Conservation (phyloP, 2,797 vertebrate genomes). For the Tamandua tetradactyla region DNA sequence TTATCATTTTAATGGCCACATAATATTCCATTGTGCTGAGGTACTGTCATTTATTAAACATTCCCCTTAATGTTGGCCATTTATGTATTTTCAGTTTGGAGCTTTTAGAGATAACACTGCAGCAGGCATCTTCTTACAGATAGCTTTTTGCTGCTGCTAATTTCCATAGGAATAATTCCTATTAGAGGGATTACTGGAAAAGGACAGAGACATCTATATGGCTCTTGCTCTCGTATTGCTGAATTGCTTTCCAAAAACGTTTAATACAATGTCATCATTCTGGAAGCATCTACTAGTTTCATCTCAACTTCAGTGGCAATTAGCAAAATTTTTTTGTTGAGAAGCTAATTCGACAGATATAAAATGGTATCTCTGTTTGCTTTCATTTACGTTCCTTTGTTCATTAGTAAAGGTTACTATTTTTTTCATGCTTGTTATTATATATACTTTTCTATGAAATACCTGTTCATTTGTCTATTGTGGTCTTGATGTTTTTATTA, state of each 20-base stretch:
- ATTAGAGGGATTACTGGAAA: conserved; percentile 61
- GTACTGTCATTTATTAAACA: conserved; percentile 78
- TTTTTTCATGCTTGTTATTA: conserved; percentile 23
- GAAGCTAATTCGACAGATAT: conserved; percentile 34
- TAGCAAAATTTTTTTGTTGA: neutral
- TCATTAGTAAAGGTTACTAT: conserved; percentile 25
- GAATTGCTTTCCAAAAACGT: conserved; percentile 61
- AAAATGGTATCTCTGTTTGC: conserved; percentile 35
- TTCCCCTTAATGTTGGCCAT: conserved; percentile 75
- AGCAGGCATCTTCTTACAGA: conserved; percentile 65
- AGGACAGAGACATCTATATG: conserved; percentile 38
- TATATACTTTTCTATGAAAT: conserved; percentile 26
- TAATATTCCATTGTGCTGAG: conserved; percentile 81
- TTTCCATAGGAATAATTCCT: conserved; percentile 73
- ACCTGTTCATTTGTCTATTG: conserved; percentile 39
- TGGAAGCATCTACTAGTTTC: conserved; percentile 21
- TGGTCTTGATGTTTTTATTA: conserved; percentile 24
- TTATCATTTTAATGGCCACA: conserved; percentile 79
- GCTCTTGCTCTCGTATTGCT: conserved; percentile 19
- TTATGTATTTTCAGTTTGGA: conserved; percentile 72
- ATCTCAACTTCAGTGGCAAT: conserved; percentile 15
- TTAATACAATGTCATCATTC: conserved; percentile 43
- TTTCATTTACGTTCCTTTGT: conserved; percentile 58
- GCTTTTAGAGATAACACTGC: conserved; percentile 74
- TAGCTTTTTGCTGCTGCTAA: conserved; percentile 67